Evolutionary conservation across 1,140 invertebrate genomes (phyloP).

Genomic region (Babylonia areolata): DNA sequence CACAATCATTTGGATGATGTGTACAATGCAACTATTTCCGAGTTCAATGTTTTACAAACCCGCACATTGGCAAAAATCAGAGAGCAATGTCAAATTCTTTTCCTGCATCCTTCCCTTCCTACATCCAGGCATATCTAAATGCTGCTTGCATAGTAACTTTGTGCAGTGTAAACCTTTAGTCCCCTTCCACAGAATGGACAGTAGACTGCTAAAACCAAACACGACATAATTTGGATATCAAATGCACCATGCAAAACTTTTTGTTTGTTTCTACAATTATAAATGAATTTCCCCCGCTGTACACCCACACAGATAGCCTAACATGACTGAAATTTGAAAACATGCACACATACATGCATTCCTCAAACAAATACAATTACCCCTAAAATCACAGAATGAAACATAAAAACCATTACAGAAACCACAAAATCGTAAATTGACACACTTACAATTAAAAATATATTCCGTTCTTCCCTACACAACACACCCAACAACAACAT

Average conservation of each 20-base stretch:
- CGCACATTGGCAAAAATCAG: too few species aligned
- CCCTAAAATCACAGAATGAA: too few species aligned
- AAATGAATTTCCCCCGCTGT: too few species aligned
- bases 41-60: too few species aligned
- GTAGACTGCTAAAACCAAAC: neutral
- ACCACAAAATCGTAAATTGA: neutral
- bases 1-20: neutral
- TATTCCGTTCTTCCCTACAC: neutral
- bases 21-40: too few species aligned
- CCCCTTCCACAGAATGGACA: neutral
- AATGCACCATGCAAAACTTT: neutral
- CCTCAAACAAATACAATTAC: neutral
- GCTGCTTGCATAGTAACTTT: neutral
- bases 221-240: too few species aligned
- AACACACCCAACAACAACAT: neutral
- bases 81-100: too few species aligned
- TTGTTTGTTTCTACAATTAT: neutral
- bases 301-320: neutral
- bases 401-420: too few species aligned
- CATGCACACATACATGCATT: neutral
- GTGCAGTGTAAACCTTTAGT: neutral
- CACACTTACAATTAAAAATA: neutral
- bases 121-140: neutral
- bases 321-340: neutral
- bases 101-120: neutral